phyloP scores from a whole-genome alignment of 2,113 vertebrate genomes.

The Orientallactaga bullata region DNA sequence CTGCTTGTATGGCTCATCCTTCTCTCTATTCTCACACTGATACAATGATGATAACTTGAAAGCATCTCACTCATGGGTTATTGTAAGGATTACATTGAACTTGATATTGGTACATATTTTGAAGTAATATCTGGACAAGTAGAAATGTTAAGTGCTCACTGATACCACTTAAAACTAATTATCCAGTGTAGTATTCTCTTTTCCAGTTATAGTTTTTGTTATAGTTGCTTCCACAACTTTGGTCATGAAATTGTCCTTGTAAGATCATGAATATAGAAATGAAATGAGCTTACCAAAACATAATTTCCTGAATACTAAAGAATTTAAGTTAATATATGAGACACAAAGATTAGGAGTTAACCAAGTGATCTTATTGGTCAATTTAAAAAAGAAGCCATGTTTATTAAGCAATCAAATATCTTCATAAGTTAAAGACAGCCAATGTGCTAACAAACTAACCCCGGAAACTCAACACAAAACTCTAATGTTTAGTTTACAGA shows the following conservation, averaged over 20 bases:
- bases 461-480: not conserved
- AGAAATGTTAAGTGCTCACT: not conserved
- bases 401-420: constrained; percentile 18
- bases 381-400: constrained; percentile 26
- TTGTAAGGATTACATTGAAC: not conserved
- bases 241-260: not conserved
- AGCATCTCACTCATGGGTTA: not conserved
- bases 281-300: not conserved
- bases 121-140: not conserved
- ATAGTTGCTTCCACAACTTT: not conserved
- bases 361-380: not conserved
- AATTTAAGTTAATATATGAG: not conserved
- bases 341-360: not conserved
- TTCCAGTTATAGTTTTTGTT: not conserved
- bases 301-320: not conserved
- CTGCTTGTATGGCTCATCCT: not conserved
- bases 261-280: not conserved
- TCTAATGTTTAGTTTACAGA: not conserved
- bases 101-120: not conserved
- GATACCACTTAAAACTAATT: constrained; percentile 1
- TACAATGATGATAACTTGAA: not conserved
- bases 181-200: not conserved
- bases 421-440: not conserved
- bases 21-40: not conserved
- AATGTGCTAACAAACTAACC: not conserved